Evolutionary conservation across 2,797 vertebrate genomes (phyloP), one percentile per base, ranked within the genome.

Genomic region (Scomberomorus guttatus): DNA sequence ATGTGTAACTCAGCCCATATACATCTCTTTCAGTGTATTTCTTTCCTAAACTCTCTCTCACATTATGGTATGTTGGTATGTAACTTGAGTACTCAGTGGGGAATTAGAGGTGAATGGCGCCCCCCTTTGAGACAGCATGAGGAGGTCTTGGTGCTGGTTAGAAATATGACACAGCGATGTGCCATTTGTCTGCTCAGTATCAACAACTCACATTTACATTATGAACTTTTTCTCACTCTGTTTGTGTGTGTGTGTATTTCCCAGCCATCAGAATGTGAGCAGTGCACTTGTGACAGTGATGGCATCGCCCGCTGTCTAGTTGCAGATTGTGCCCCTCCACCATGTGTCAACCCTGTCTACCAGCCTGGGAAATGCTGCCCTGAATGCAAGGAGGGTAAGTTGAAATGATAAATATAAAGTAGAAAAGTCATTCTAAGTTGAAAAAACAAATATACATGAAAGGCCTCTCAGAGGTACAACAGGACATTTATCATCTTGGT

Each of bases 191-290:
- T 29, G 13, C 29, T 54, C 51, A 39, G 6, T 56, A 24, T 46
- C 14, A 51, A 22, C n/a, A 6, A 56, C 15, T 55, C 56, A 11
- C 18, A 73, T 25, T 29, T 54, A n/a, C 2, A 44, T 55, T 29
- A 54, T 0, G 56, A 62, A 48, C 44, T 48, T 18, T 17, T 48
- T 48, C 5, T 18, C 7, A 18, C 3, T 44, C 22, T 60, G 59
- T 75, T 39, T 61, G 32, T 59, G 29, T 75, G 51, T 69, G 15
- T 46, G 44, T 46, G 15, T 18, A 4, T 71, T 74, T 84, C 52
- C 10, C 92, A 97, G 96, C 96, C 96, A 2, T 96, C 95, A 10
- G 96, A 95, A 76, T 96, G 96, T 80, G 96, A 97, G 89, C 96
- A 96, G 89, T 97, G 96, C 87, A 95, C 94, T 32, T 97, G 96